A percentile compares a stretch with the other conserved stretches of the same genome.
phyloP scores from a whole-genome alignment of 2,888 invertebrate genomes.

The Timandra comae region DNA sequence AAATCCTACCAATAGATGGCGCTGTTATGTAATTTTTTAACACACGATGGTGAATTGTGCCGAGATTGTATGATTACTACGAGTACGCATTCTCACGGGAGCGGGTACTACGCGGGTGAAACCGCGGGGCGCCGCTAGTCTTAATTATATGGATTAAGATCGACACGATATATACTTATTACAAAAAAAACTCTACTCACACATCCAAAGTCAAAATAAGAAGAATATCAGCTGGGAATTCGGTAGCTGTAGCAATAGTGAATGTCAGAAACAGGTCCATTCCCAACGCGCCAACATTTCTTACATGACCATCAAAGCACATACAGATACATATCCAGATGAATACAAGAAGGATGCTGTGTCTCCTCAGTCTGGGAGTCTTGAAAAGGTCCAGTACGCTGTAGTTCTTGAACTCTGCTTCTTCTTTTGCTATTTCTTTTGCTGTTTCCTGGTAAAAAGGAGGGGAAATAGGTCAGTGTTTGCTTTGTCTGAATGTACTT shows the following conservation, averaged over 20 bases:
- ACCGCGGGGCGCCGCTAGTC: no score
- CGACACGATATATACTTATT: no score
- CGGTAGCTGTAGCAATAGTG: slow-evolving; percentile 88
- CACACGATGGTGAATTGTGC: no score
- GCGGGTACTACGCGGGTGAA: no score
- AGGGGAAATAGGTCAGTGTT: no score
- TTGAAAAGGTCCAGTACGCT: slow-evolving; percentile 86
- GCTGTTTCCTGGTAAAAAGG: slow-evolving; percentile 78
- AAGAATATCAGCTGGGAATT: slow-evolving; percentile 88
- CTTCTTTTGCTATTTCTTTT: slow-evolving; percentile 79
- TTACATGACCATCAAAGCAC: slow-evolving; percentile 92
- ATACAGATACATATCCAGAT: slow-evolving; percentile 92
- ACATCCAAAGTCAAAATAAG: slow-evolving; percentile 82
- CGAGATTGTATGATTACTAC: no score
- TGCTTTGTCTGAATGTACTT: no score
- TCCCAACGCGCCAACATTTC: slow-evolving; percentile 89
- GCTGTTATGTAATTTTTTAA: no score
- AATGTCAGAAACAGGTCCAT: slow-evolving; percentile 89
- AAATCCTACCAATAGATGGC: no score
- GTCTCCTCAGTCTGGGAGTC: slow-evolving; percentile 84
- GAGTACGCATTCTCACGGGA: no score
- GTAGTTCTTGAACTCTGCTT: slow-evolving; percentile 83
- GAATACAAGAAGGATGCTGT: slow-evolving; percentile 82
- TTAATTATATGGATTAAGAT: no score
- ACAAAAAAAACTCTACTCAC: no score